These are phyloP conservation scores for Meta bourneti DNA, from an alignment of 2,888 invertebrate genomes.

Conservation along the genomic window DNA sequence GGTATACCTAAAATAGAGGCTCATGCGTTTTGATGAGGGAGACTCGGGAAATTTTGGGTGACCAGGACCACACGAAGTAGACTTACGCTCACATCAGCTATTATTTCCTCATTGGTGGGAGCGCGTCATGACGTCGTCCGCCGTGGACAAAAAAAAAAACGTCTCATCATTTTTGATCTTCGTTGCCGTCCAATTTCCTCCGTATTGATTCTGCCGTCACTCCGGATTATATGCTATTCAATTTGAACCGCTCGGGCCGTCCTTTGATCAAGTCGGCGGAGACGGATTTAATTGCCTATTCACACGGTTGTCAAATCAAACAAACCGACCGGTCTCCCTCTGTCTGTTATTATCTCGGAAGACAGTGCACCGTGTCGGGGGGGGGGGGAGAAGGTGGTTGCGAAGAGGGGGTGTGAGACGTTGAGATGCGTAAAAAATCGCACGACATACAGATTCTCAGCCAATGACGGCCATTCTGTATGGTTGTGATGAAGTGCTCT, in stretches of 20 bases:
- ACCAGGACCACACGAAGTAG: no score
- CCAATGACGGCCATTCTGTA: no score
- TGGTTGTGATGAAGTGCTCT: not conserved
- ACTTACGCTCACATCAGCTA: not conserved
- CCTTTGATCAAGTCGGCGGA: constrained; percentile 34
- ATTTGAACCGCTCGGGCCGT: constrained; percentile 28
- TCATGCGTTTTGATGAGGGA: no score
- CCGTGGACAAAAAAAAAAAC: not conserved
- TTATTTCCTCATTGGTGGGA: not conserved
- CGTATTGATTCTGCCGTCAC: constrained; percentile 24
- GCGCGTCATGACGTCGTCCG: not conserved
- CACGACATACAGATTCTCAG: not conserved
- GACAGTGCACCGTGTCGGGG: no score
- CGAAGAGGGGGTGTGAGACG: not conserved
- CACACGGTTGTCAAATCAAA: constrained; percentile 51
- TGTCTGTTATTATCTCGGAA: constrained; percentile 20
- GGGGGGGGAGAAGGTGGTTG: no score
- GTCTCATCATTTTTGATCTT: not conserved
- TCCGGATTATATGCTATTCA: constrained; percentile 47
- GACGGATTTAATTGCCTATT: constrained; percentile 44
- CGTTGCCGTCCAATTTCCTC: constrained; percentile 9
- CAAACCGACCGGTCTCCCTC: not conserved
- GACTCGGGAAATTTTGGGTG: no score
- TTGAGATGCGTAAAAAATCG: constrained; percentile 27
- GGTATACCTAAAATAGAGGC: no score